Percentiles rank a stretch among this genome's conserved stretches.
Conservation (phyloP, 2,113 vertebrate genomes). For the Petroica traversi region DNA sequence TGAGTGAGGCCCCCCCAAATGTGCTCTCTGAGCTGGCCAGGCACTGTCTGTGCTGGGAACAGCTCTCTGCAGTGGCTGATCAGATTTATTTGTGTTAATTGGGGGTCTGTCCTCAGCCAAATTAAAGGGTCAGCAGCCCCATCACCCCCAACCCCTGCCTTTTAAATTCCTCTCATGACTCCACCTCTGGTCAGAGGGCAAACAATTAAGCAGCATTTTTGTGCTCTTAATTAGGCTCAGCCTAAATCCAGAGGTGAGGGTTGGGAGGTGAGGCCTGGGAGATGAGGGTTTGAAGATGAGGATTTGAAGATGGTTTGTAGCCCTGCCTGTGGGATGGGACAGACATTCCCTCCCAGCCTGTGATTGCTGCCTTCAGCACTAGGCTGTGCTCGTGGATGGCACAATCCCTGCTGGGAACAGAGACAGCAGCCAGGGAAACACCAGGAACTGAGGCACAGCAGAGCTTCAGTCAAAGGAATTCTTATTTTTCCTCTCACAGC, state of each 20-base stretch:
- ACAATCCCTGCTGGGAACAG: neutral
- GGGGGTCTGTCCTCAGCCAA: neutral
- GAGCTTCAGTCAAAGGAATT: neutral
- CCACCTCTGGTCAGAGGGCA: neutral
- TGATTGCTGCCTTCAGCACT: neutral
- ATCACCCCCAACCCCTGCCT: neutral
- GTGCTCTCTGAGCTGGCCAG: neutral
- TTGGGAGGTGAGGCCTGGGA: too few relatives aligned
- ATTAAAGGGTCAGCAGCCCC: neutral
- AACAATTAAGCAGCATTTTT: neutral
- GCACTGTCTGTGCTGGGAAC: neutral
- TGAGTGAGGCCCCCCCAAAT: neutral
- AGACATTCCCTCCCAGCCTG: fast-evolving
- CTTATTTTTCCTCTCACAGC: neutral
- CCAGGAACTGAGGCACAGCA: neutral
- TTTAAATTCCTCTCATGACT: neutral
- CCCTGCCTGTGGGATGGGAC: fast-evolving
- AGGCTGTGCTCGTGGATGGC: neutral
- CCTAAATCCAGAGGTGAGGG: fast-evolving
- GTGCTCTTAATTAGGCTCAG: neutral
- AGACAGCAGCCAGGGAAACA: neutral
- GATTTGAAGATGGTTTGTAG: too few relatives aligned
- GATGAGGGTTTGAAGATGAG: neutral
- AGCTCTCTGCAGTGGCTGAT: neutral
- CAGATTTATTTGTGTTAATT: neutral